Base-by-base conservation (phyloP, 2,797 vertebrate species). In the Valencia hispanica region DNA sequence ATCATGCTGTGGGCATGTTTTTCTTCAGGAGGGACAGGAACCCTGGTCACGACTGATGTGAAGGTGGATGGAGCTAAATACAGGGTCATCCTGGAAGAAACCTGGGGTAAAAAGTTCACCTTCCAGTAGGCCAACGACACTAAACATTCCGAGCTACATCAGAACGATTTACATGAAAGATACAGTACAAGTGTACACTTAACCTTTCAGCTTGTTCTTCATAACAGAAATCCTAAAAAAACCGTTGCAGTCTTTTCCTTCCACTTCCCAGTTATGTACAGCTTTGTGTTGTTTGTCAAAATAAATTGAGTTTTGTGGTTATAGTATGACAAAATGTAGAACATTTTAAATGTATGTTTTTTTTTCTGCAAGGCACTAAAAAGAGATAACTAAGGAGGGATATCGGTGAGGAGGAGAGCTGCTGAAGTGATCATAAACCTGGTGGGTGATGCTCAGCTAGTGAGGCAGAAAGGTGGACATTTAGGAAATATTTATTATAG, bases 391-490 rank as follows among this genome's bases (percentile, higher is more conserved):
- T 25, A 53, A 32, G 66, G 36, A 66, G 63, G 4, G 5, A n/a
- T 5, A 72, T 55, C 20, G 1, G 22, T 5, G 77, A 75, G 27
- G 77, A 53, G 8, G 57, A 51, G 71, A 78, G 83, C 80, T 27
- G 74, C 39, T 68, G 79, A 81, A 84, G 79, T 68, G 70, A 80
- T 77, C 73, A 43, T 53, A 70, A 79, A 80, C 72, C 76, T 68
- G 72, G 57, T n/a, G 8, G 22, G 32, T 10, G 73, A 73, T 50
- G 2, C 63, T 25, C 34, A 72, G 51, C 55, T 66, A 63, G 43
- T 78, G 53, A 45, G 65, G 45, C 0, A 48, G 73, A 17, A 30
- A 6, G 47, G 4, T 41, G 9, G 55, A 27, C 71, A 11, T 73
- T 79, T 55, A 45, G 5, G 17, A 81, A 55, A 79, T 2, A 68